Evolutionary conservation across 2,797 vertebrate species (phyloP).

Genomic region (Phalanger gymnotis): DNA sequence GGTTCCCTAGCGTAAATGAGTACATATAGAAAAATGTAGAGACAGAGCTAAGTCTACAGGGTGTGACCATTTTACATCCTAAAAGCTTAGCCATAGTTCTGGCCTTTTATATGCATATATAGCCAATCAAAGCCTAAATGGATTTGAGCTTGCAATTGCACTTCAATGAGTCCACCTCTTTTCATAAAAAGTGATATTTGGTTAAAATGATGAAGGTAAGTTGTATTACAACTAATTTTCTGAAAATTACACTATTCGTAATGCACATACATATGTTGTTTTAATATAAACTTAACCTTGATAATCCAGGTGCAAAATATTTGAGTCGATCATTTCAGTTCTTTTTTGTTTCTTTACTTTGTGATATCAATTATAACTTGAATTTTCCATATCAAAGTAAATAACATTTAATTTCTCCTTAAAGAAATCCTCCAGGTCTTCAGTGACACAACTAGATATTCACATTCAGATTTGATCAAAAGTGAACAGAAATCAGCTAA

Average conservation of each 20-base stretch:
- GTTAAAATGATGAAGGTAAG: not conserved
- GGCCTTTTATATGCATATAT: not conserved
- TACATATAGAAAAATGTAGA: not conserved
- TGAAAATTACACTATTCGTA: not conserved
- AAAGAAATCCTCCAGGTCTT: constrained; percentile 44
- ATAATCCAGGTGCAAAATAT: not conserved
- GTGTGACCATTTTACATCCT: not conserved
- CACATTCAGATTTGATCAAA: constrained; percentile 6
- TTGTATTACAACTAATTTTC: not conserved
- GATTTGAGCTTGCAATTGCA: not conserved
- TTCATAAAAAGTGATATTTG: not conserved
- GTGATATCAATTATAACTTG: rapidly evolving
- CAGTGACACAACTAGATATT: not conserved
- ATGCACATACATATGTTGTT: not conserved
- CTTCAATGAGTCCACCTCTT: not conserved
- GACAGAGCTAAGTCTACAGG: not conserved
- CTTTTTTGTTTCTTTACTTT: rapidly evolving
- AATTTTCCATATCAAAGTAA: constrained; percentile 26
- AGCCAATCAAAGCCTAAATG: not conserved
- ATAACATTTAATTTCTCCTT: not conserved
- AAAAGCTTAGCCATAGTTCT: not conserved
- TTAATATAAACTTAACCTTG: not conserved
- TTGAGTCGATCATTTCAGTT: not conserved
- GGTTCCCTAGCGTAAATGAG: not conserved
- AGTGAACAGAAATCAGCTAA: constrained; percentile 40